These are phyloP conservation scores for Oreamnos americanus DNA, from an alignment of 2,113 vertebrate species.

Conservation along the genomic window DNA sequence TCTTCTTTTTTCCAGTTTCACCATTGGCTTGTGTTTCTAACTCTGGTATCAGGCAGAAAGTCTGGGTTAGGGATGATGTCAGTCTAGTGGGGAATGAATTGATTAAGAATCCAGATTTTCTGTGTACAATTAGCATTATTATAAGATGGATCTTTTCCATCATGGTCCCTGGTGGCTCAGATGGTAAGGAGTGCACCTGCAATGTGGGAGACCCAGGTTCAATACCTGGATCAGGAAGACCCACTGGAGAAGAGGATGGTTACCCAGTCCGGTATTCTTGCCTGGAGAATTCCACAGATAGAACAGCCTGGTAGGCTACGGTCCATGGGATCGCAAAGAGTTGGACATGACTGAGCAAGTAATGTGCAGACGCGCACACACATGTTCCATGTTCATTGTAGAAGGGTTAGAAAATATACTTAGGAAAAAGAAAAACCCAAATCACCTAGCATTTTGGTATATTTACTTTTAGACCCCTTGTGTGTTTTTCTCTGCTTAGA, in stretches of 20 bases:
- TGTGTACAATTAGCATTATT: not conserved
- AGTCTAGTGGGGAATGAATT: not conserved
- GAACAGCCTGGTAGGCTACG: not conserved
- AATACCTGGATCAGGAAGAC: not conserved
- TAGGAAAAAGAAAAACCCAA: not conserved
- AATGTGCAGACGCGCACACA: rapidly evolving
- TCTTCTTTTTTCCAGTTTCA: not conserved
- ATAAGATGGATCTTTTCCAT: not conserved
- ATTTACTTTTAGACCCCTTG: not conserved
- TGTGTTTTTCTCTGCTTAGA: not conserved
- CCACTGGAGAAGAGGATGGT: not conserved
- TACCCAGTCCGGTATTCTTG: not conserved
- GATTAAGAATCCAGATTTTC: not conserved
- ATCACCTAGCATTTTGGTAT: not conserved
- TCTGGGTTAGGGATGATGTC: not conserved
- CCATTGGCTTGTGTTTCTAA: not conserved
- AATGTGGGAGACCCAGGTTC: not conserved
- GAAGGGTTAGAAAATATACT: not conserved
- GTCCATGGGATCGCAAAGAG: not conserved
- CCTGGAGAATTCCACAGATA: not conserved
- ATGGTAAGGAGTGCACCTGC: not conserved
- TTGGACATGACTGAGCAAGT: not conserved
- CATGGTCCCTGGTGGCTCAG: not conserved
- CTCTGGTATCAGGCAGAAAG: not conserved
- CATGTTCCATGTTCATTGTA: not conserved